Evolutionary conservation across 2,888 invertebrate genomes (phyloP).

Genomic region (Caenorhabditis sp.): DNA sequence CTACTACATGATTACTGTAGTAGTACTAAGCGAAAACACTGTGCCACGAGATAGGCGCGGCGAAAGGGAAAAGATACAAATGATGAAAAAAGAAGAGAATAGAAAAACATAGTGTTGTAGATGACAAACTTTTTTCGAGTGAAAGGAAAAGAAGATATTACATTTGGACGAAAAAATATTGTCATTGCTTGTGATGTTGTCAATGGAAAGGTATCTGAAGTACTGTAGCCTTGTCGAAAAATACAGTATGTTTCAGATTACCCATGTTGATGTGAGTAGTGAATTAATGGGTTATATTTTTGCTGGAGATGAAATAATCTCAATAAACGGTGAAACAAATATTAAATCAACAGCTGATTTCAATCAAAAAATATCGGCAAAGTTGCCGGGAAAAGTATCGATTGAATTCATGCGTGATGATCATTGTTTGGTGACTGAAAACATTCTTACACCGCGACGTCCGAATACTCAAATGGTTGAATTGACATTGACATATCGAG

Average conservation of each 20-base stretch:
- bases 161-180: constrained; percentile 35
- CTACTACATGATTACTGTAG: too few species aligned
- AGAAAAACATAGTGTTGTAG: constrained; percentile 6
- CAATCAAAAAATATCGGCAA: constrained; percentile 25
- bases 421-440: constrained; percentile 48
- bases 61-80: background rate
- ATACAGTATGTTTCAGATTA: too few species aligned
- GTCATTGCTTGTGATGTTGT: constrained; percentile 35
- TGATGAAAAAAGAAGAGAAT: background rate
- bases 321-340: constrained; percentile 31
- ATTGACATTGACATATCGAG: constrained; percentile 50
- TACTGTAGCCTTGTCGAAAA: too few species aligned
- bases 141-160: constrained; percentile 35
- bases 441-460: constrained; percentile 35
- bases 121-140: constrained; percentile 34
- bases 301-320: constrained; percentile 35
- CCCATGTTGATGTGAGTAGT: constrained; percentile 36
- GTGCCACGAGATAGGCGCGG: background rate
- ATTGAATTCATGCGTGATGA: constrained; percentile 55
- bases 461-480: constrained; percentile 49
- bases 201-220: constrained; percentile 36
- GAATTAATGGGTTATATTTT: constrained; percentile 34
- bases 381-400: constrained; percentile 43
- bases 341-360: constrained; percentile 44
- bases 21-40: background rate